Conservation (phyloP, 2,888 invertebrate species). For the Agrotis puta region DNA sequence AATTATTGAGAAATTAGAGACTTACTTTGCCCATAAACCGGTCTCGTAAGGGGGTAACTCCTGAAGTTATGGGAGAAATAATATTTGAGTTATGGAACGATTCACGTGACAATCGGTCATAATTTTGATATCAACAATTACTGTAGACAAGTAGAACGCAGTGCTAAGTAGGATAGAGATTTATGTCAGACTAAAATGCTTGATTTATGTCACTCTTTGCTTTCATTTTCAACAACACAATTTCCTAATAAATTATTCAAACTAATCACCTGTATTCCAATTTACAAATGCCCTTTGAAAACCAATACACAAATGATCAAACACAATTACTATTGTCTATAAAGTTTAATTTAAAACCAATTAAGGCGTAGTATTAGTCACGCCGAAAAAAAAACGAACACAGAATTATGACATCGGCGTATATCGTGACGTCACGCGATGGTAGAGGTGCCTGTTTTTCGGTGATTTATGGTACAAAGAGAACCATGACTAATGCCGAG, state of each 20-base stretch:
- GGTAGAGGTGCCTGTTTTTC: slow-evolving; percentile 82
- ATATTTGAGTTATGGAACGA: slow-evolving; percentile 42
- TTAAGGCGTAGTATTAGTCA: slow-evolving; percentile 84
- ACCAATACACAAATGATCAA: slow-evolving; percentile 40
- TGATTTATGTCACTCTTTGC: background rate
- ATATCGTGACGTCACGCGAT: slow-evolving; percentile 77
- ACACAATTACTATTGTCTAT: slow-evolving; percentile 53
- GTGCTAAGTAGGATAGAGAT: background rate
- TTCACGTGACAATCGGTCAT: slow-evolving; percentile 52
- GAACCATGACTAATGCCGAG: slow-evolving; percentile 84
- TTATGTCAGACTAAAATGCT: background rate
- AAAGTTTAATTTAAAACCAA: slow-evolving; percentile 72
- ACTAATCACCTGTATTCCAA: slow-evolving; percentile 23
- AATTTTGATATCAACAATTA: slow-evolving; percentile 44
- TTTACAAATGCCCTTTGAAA: slow-evolving; percentile 20
- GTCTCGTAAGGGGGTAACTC: slow-evolving; percentile 46
- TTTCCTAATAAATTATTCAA: background rate
- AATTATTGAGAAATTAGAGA: slow-evolving; percentile 59
- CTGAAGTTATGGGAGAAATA: slow-evolving; percentile 49
- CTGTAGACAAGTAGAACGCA: slow-evolving; percentile 17
- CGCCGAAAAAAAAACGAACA: slow-evolving; percentile 80
- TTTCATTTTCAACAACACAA: background rate
- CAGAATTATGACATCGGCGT: slow-evolving; percentile 88
- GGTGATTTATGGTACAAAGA: slow-evolving; percentile 86
- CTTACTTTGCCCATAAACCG: slow-evolving; percentile 48